Percentiles rank a stretch among this genome's conserved stretches.
phyloP scores from a whole-genome alignment of 2,797 vertebrate species.

The Synaphobranchus kaupii region DNA sequence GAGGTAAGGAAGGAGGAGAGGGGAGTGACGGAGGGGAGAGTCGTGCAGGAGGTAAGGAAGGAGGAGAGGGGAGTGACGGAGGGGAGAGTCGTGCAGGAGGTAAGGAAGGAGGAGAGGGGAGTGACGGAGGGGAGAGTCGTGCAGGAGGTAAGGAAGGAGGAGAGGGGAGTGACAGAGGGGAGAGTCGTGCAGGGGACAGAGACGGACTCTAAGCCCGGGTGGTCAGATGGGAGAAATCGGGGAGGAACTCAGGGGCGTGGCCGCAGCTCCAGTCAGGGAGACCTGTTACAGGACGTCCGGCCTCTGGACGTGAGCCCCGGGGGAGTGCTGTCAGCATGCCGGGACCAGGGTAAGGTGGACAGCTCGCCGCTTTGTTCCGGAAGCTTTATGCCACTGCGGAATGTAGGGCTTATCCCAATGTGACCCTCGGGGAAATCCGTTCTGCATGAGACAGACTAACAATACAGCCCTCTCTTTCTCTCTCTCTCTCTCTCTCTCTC shows the following conservation, averaged over 20 bases:
- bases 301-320: constrained; percentile 35
- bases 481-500: neutral
- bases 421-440: constrained; percentile 27
- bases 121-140: neutral
- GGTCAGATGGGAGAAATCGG: constrained; percentile 35
- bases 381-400: neutral
- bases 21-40: neutral
- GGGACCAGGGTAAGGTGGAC: constrained; percentile 40
- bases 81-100: neutral
- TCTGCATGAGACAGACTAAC: constrained; percentile 27
- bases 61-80: neutral
- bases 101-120: constrained; percentile 6
- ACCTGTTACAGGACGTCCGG: constrained; percentile 36
- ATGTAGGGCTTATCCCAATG: constrained; percentile 19
- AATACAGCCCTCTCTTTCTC: neutral
- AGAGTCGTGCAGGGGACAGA: neutral
- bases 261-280: constrained; percentile 31
- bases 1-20: constrained; percentile 2
- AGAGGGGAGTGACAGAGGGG: neutral
- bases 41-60: neutral
- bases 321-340: constrained; percentile 33
- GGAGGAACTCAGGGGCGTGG: constrained; percentile 42
- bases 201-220: constrained; percentile 33
- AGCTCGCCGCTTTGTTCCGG: neutral
- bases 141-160: constrained; percentile 15